phyloP scores from a whole-genome alignment of 2,113 vertebrate species.

The Nycticryphes semicollaris region DNA sequence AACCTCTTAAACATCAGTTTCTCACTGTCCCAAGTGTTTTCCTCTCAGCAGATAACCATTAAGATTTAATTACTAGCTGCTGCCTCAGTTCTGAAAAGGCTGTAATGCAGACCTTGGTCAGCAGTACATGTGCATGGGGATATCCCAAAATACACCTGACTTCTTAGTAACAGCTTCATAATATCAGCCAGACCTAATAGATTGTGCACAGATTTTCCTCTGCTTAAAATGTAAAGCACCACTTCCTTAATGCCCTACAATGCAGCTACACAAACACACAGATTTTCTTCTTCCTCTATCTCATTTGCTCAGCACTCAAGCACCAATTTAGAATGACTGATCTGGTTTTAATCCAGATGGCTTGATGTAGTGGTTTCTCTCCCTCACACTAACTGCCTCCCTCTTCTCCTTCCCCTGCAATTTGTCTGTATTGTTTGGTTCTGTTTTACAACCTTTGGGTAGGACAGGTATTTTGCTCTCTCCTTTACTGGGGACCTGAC shows the following conservation, averaged over 20 bases:
- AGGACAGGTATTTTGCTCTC: not conserved
- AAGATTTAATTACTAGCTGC: slow-evolving; percentile 54
- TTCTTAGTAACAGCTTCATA: slow-evolving; percentile 46
- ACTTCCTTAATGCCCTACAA: not conserved
- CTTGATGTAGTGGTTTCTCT: slow-evolving; percentile 6
- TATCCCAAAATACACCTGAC: slow-evolving; percentile 36
- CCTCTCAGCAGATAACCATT: slow-evolving; percentile 41
- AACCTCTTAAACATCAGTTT: not conserved
- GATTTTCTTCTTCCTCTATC: slow-evolving; percentile 44
- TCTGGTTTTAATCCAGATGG: slow-evolving; percentile 52
- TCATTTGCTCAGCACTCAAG: slow-evolving; percentile 29
- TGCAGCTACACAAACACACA: slow-evolving; percentile 19
- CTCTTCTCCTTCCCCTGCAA: not conserved
- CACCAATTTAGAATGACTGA: slow-evolving; percentile 48
- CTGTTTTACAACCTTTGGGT: slow-evolving; percentile 33
- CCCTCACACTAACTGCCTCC: not conserved
- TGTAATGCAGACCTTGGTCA: slow-evolving; percentile 33
- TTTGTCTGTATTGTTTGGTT: slow-evolving; percentile 1
- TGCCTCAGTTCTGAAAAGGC: not conserved
- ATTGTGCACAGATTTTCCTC: not conserved
- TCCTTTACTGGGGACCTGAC: not conserved
- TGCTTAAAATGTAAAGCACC: slow-evolving; percentile 23
- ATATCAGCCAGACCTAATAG: slow-evolving; percentile 12
- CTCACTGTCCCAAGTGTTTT: not conserved
- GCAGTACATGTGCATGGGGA: not conserved